Evolutionary conservation across 2,888 invertebrate species (phyloP), one percentile per base, ranked within the genome.

Genomic region (Tethea ocularis): DNA sequence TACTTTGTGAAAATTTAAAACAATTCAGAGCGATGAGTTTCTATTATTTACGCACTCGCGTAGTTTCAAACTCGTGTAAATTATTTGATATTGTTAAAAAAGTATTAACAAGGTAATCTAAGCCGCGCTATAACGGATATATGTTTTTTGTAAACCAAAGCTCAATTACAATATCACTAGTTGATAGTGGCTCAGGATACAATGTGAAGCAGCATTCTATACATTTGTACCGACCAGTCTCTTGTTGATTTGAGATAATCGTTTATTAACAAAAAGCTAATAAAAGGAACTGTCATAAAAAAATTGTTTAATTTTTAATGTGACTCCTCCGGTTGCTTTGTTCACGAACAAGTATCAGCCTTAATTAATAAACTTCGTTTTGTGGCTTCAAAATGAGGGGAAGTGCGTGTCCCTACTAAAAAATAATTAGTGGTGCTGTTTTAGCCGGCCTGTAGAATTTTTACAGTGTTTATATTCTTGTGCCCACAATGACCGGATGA

Each of bases 221-320:
- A 84, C 77, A 78, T 87, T 84, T 82, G 71, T 83, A 88, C 79
- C 79, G 78, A 77, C 79, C 68, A 67, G 62, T 79, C 80, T 86
- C 86, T 70, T 79, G 78, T 86, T 83, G 79, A 80, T 80, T 87
- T 86, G 75, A 81, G 82, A 78, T 88, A 86, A 87, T 80, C 77
- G 77, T 89, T 89, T 89, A 90, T 85, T 90, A 91, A 89, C 87
- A 87, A 89, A 86, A 89, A 83, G 85, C 87, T 88, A 90, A 88
- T 90, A 88, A 91, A 90, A 83, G 64, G 77, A 82, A 81, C 74
- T 77, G 76, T 82, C 79, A 80, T 77, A 80, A 60, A 59, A 60
- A 57, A 61, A 52, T 69, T 66, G 66, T 75, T 72, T 75, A 63
- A 60, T 75, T 79, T 73, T 56, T n/a, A 1, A n/a, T 41, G 0